Evolutionary conservation across 1,140 invertebrate genomes (phyloP), one percentile per base, ranked within the genome.

Genomic region (Hormaphis cornu): DNA sequence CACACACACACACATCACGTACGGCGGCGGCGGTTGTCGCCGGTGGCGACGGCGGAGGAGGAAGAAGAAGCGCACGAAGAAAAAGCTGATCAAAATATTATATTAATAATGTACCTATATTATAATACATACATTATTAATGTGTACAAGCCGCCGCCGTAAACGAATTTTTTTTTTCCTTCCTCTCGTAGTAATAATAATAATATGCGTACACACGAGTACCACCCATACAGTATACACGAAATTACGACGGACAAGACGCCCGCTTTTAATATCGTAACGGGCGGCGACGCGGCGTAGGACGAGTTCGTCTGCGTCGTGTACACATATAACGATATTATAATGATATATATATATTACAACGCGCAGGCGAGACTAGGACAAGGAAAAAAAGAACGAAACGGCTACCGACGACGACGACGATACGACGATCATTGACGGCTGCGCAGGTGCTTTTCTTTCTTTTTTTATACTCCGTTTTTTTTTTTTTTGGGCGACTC

Each of bases 1-100:
- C n/a, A n/a, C n/a, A n/a, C n/a, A n/a, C n/a, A n/a, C n/a, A n/a
- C n/a, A n/a, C n/a, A n/a, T n/a, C n/a, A n/a, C n/a, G n/a, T n/a
- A n/a, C n/a, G n/a, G n/a, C n/a, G n/a, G n/a, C n/a, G n/a, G n/a
- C n/a, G n/a, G n/a, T n/a, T n/a, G n/a, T n/a, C n/a, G n/a, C n/a
- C n/a, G n/a, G n/a, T n/a, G 54, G 54, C 54, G 35, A 18, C 53
- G 53, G 30, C 52, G 26, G 9, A 53, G 52, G 52, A 37, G 30
- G 53, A 28, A 44, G 58, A 48, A 22, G 18, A 5, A 24, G 26
- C 33, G 24, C n/a, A n/a, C n/a, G n/a, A n/a, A n/a, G n/a, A n/a
- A 63, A 66, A 66, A 66, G 61, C 61, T 66, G 61, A 44, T 66
- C 61, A 66, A 66, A 66, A 66, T 35, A 66, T 48, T 66, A 66